A percentile compares a stretch with the other conserved stretches of the same genome.
Conservation (phyloP, 1,140 invertebrate genomes). For the Bicyclus anynana region DNA sequence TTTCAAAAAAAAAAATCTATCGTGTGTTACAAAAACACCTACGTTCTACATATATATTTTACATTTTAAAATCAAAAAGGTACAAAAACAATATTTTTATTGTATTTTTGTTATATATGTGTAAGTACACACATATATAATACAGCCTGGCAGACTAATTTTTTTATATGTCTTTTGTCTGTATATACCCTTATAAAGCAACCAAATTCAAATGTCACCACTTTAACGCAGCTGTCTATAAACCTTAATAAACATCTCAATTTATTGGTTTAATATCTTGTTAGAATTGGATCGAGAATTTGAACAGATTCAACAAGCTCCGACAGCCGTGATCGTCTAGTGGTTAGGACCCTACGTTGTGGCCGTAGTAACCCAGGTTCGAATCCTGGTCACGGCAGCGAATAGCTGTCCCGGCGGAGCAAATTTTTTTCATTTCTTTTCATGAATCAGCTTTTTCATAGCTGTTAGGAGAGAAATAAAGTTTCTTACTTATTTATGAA, state of each 20-base stretch:
- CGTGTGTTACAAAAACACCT: no score
- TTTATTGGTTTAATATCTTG: neutral
- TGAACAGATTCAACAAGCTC: neutral
- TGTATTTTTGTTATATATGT: no score
- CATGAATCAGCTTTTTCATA: neutral
- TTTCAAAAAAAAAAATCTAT: no score
- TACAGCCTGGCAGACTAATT: neutral
- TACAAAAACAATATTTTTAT: no score
- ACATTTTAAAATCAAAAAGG: no score
- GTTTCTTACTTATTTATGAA: no score
- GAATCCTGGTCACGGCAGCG: slow-evolving; percentile 42
- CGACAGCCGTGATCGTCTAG: slow-evolving; percentile 38
- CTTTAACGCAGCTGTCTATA: neutral
- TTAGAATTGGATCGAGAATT: neutral
- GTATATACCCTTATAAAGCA: neutral
- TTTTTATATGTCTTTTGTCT: neutral
- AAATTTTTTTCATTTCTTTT: slow-evolving; percentile 48
- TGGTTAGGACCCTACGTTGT: slow-evolving; percentile 40
- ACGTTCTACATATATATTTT: no score
- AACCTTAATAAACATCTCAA: neutral
- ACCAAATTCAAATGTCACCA: neutral
- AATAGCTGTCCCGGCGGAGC: slow-evolving; percentile 36
- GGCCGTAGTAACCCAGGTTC: slow-evolving; percentile 39
- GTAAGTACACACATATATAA: no score
- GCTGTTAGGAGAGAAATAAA: no score